phyloP scores from a whole-genome alignment of 64 coral and sea anemone genomes.

The Pachyseris speciosa region DNA sequence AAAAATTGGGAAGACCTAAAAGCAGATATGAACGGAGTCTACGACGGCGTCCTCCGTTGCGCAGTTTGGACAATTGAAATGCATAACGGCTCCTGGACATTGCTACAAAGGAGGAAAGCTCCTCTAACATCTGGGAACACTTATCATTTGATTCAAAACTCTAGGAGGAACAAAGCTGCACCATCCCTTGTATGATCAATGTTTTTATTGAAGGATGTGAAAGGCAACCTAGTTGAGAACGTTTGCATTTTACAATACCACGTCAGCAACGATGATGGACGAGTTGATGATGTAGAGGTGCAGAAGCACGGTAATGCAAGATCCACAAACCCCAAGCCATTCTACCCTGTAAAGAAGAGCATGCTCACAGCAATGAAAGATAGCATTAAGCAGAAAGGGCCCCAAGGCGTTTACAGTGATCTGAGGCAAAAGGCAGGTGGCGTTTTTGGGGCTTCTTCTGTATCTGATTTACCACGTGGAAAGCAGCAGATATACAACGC shows the following conservation, averaged over 20 bases:
- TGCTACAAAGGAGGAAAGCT: background rate
- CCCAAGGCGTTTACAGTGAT: background rate
- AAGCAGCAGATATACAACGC: no score
- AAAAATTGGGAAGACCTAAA: slow-evolving; percentile 53
- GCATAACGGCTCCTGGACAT: background rate
- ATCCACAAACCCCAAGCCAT: slow-evolving; percentile 5
- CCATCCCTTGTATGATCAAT: slow-evolving; percentile 52
- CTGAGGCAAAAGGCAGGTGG: no score
- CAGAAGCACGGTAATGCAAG: slow-evolving; percentile 36
- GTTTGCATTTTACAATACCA: slow-evolving; percentile 62
- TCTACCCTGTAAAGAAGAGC: slow-evolving; percentile 44
- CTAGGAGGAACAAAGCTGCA: slow-evolving; percentile 46
- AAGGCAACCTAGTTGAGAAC: slow-evolving; percentile 39
- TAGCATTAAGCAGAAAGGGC: background rate
- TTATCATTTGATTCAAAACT: slow-evolving; percentile 33
- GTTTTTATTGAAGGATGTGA: slow-evolving; percentile 23
- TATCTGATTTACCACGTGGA: no score
- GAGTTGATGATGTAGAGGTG: slow-evolving; percentile 34
- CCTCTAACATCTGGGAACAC: background rate
- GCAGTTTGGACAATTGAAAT: slow-evolving; percentile 8
- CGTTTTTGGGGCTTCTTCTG: no score
- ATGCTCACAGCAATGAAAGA: slow-evolving; percentile 23
- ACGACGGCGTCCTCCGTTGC: slow-evolving; percentile 39
- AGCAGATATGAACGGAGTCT: no score
- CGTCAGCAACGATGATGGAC: background rate